Conservation (phyloP, 1,140 invertebrate genomes). For the Zaprionus inermis region DNA sequence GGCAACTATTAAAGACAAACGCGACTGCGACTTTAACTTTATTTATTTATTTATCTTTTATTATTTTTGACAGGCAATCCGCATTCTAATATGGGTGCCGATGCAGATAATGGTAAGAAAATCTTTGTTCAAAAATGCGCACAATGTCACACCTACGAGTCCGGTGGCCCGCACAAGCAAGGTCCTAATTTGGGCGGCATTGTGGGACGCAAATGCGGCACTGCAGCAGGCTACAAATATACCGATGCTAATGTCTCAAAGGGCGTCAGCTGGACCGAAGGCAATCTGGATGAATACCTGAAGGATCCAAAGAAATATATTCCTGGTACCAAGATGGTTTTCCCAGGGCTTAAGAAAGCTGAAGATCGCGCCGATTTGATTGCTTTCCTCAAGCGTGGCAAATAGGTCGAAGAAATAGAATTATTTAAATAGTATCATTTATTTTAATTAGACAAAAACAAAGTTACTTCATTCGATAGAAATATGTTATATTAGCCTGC, state of each 20-base stretch:
- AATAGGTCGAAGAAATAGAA: conserved; percentile 35
- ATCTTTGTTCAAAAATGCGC: conserved; percentile 94
- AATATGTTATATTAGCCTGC: not conserved
- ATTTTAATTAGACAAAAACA: not conserved
- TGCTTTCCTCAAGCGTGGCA: conserved; percentile 85
- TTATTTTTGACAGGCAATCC: not conserved
- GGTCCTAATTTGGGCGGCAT: conserved; percentile 95
- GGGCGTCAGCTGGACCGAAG: conserved; percentile 85
- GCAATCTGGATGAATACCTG: conserved; percentile 88
- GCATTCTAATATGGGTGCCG: conserved; percentile 69
- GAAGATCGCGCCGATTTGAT: conserved; percentile 91
- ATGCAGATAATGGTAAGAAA: conserved; percentile 95
- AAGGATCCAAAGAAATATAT: conserved; percentile 93
- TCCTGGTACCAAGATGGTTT: conserved; percentile 94
- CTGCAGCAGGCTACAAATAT: conserved; percentile 91
- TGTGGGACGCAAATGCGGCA: conserved; percentile 94
- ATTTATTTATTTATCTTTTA: not conserved
- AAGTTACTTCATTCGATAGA: not conserved
- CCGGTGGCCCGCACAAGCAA: conserved; percentile 93
- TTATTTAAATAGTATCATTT: not conserved
- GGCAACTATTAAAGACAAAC: not conserved
- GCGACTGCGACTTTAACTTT: not conserved
- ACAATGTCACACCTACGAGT: conserved; percentile 94
- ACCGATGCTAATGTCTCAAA: conserved; percentile 95
- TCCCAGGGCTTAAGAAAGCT: conserved; percentile 92